A percentile compares a stretch with the other conserved stretches of the same genome.
Conservation (phyloP, 2,113 vertebrate species). For the Rhinoderma darwinii region DNA sequence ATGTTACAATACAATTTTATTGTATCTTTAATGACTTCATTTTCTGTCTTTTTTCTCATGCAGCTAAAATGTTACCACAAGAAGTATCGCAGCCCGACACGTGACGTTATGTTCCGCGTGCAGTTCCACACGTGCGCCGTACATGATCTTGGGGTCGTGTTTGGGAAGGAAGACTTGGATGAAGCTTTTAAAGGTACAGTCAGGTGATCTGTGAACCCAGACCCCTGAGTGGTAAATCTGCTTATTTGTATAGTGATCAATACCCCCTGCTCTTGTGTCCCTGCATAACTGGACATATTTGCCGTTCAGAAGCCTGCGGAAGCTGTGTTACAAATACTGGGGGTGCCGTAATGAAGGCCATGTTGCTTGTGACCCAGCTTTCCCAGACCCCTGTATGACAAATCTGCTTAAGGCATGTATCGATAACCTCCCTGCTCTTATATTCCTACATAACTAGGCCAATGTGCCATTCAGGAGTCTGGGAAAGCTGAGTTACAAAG, state of each 20-base stretch:
- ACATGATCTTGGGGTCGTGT: slow-evolving; percentile 89
- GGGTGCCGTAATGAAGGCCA: neutral
- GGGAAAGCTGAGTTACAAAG: no score
- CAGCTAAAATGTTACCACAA: slow-evolving; percentile 99
- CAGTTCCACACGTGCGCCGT: slow-evolving; percentile 98
- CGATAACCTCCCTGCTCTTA: neutral
- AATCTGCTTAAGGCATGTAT: neutral
- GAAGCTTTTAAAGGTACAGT: slow-evolving; percentile 92
- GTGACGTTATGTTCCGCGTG: slow-evolving; percentile 93
- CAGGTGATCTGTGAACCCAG: neutral
- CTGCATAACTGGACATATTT: neutral
- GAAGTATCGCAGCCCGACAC: slow-evolving; percentile 86
- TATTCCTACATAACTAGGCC: neutral
- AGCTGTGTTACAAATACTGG: no score
- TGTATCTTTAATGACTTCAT: neutral
- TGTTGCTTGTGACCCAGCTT: neutral
- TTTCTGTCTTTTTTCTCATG: neutral
- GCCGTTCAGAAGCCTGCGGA: no score
- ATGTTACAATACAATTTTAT: neutral
- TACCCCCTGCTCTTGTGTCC: neutral
- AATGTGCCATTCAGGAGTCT: neutral
- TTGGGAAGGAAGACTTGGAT: slow-evolving; percentile 94
- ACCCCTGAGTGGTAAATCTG: neutral
- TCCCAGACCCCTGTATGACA: neutral
- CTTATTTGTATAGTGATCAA: neutral